Conservation (phyloP, 1,140 invertebrate genomes). For the Meloidogyne hapla region DNA sequence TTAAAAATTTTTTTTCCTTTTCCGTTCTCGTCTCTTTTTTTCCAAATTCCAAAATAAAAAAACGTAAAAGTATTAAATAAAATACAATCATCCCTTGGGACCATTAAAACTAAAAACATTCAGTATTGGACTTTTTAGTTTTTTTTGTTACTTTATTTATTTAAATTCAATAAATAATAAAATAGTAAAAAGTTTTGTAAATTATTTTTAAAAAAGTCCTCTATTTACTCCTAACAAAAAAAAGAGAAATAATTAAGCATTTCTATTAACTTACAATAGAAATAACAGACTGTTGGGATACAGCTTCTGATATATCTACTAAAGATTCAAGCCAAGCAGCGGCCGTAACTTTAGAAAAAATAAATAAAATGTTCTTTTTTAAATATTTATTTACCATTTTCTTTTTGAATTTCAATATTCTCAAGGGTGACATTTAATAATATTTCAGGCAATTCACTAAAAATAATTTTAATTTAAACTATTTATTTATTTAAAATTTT, state of each 20-base stretch:
- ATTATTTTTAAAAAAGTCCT: no score
- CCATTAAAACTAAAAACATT: background rate
- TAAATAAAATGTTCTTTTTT: constrained; percentile 29
- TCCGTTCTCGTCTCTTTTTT: background rate
- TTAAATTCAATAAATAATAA: no score
- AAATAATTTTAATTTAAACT: background rate
- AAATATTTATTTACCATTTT: constrained; percentile 38
- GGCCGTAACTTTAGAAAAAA: constrained; percentile 64
- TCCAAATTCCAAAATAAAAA: background rate
- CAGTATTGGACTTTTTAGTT: no score
- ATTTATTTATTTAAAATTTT: background rate
- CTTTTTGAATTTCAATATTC: constrained; percentile 40
- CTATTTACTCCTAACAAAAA: no score
- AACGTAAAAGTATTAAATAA: background rate
- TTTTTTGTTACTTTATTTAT: no score
- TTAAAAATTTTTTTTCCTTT: background rate
- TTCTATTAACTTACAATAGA: constrained; percentile 64
- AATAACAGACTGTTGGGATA: constrained; percentile 66
- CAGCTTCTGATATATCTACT: constrained; percentile 66
- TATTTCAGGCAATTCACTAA: constrained; percentile 31
- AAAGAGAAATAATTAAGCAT: no score
- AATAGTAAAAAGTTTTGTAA: no score
- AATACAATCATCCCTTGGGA: background rate
- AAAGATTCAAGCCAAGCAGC: constrained; percentile 67
- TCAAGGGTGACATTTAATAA: constrained; percentile 27